Percentiles rank a stretch among this genome's conserved stretches.
Evolutionary conservation across 2,888 invertebrate genomes (phyloP).

Genomic region (Microchrysa polita): DNA sequence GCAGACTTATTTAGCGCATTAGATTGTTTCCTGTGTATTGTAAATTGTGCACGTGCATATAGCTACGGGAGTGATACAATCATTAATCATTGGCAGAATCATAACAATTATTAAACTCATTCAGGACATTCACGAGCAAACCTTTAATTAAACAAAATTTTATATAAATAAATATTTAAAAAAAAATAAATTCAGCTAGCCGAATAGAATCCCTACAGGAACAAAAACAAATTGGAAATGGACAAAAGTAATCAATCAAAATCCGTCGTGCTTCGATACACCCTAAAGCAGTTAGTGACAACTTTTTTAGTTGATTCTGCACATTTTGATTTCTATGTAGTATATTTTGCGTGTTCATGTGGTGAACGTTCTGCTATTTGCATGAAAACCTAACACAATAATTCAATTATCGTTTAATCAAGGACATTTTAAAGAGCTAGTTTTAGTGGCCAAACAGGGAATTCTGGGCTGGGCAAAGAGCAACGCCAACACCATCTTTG

Average conservation of each 20-base stretch:
- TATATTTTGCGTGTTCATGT: too few species aligned
- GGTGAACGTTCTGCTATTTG: conserved; percentile 37
- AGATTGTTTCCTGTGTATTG: too few species aligned
- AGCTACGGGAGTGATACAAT: too few species aligned
- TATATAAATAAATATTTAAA: too few species aligned
- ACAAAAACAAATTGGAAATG: neutral
- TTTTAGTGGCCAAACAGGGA: conserved; percentile 67
- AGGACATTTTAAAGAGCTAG: conserved; percentile 65
- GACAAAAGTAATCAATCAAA: neutral
- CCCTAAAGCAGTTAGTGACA: conserved; percentile 34
- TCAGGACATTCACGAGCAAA: conserved; percentile 26
- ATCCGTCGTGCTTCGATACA: neutral
- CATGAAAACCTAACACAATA: conserved; percentile 46
- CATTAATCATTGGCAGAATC: too few species aligned
- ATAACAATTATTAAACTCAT: too few species aligned
- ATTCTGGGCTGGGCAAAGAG: conserved; percentile 85
- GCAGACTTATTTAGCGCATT: too few species aligned
- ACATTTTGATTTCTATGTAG: too few species aligned
- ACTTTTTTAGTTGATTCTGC: conserved; percentile 1
- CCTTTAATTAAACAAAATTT: neutral
- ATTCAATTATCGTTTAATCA: conserved; percentile 61
- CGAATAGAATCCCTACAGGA: too few species aligned
- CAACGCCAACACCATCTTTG: conserved; percentile 88
- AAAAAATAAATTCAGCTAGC: too few species aligned
- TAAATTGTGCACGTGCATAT: too few species aligned